Base-by-base conservation (phyloP, 2,888 invertebrate genomes). In the Litoditis marina region DNA sequence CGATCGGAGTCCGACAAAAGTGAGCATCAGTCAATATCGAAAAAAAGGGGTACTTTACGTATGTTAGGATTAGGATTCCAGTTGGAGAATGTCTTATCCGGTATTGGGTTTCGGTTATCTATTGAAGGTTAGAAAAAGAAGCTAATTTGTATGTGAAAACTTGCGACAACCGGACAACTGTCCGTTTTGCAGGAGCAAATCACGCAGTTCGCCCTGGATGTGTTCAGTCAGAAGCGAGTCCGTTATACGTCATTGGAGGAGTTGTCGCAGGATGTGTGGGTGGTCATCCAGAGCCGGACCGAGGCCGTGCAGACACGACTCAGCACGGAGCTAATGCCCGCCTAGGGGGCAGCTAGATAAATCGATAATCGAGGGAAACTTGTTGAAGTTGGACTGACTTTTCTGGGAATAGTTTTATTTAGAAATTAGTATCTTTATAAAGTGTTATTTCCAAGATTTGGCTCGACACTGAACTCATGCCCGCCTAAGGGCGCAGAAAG, bases 181-280 rank as follows among this genome's bases (percentile, higher is more conserved):
- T n/a, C n/a, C 44, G 31, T 69, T 55, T 84, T 84, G 36, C 84
- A 92, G 85, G 91, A 91, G 65, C 91, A 94, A 85, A 89, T 94
- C 16, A 88, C 92, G 65, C 90, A 90, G 22, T 93, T 94, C 83
- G 88, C 96, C 65, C 85, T 88, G 53, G 94, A 95, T 84, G 89
- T 94, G 78, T 98, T 95, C 85, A 92, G 90, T 86, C 93, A 94
- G 84, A 90, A 91, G 75, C 90, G 90, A 84, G 91, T 91, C 73
- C 88, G 90, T 42, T 98, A 91, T 84, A 92, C 92, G 1, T 89
- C 87, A 6, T 88, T 92, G 4, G 92, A 94, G 73, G 91, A 92
- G 58, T 87, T 98, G 56, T 88, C 92, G 0, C 88, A 88, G 50
- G 96, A 98, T 83, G 89, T 96, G 16, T 76, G 76, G 76, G 62